These are phyloP conservation scores for Baryphthengus martii DNA, from an alignment of 2,113 vertebrate species.

Conservation along the genomic window DNA sequence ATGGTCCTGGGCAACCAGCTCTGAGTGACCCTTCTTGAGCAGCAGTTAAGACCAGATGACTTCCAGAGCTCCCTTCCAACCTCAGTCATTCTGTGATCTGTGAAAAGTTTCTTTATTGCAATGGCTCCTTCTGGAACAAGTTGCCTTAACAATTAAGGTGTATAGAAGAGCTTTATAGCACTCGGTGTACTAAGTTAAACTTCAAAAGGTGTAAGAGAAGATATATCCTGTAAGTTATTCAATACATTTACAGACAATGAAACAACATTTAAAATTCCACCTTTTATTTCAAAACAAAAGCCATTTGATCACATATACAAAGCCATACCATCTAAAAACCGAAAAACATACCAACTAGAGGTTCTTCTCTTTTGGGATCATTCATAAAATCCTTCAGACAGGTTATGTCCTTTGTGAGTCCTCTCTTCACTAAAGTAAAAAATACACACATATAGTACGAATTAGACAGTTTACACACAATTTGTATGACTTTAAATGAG, in stretches of 20 bases:
- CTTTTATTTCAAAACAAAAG: not conserved
- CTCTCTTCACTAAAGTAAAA: constrained; percentile 21
- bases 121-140: not conserved
- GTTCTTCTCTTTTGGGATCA: constrained; percentile 62
- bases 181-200: not conserved
- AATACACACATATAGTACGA: not conserved
- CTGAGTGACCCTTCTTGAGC: not conserved
- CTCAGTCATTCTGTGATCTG: not conserved
- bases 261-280: not conserved
- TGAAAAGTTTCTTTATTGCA: not conserved
- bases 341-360: constrained; percentile 42
- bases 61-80: not conserved
- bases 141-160: not conserved
- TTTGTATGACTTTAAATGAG: not conserved
- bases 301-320: not conserved
- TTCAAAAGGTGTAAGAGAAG: not conserved
- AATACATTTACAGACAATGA: not conserved
- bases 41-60: not conserved
- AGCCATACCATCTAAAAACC: not conserved
- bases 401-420: not conserved
- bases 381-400: constrained; percentile 59
- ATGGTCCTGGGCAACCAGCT: not conserved
- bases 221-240: not conserved
- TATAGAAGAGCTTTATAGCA: not conserved
- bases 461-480: not conserved